Base-by-base conservation (phyloP, 1,140 invertebrate genomes). In the Adelges cooleyi region DNA sequence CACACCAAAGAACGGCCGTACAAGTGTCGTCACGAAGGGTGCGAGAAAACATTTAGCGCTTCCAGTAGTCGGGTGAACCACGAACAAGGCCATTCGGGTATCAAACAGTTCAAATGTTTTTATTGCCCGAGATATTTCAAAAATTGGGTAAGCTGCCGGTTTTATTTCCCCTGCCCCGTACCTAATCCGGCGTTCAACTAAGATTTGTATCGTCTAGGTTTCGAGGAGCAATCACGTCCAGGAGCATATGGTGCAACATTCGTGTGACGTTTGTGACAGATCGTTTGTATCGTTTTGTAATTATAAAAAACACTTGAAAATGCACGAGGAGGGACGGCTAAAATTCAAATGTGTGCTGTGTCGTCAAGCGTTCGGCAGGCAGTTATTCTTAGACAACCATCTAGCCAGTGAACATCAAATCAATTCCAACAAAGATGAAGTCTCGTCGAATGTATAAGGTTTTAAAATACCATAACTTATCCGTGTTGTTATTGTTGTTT, bases 1-100 rank as follows among this genome's bases (percentile, higher is more conserved):
- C 81, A 83, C 69, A 76, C 78, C 0, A 76, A 79, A 23, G 76
- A 80, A 66, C 73, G 75, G 15, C 78, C 81, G 15, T 86, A 82
- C 71, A 77, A 80, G 18, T 86, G 86, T 70, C 23, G 46, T 13
- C 48, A 49, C 13, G 65, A 69, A 9, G 66, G 69, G 20, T 72
- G 71, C 67, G 71, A 70, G 11, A 49, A 65, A 48, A 62, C 56
- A 15, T 62, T 62, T 33, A 62, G 56, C 46, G 56, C 56, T 27
- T 62, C 56, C 10, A 62, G 56, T 2, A 62, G 56, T 46, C 25
- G 56, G 29, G 42, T 48, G 6, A 62, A 62, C 11, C 56, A 62
- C 22, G 56, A 62, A 62, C 56, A 62, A 62, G 56, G 56, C 13
- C 56, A 62, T 20, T 62, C 56, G 11, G 56, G 56, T n/a, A 62